phyloP scores from a whole-genome alignment of 2,888 invertebrate genomes.

The Brachypalpus laphriformis region DNA sequence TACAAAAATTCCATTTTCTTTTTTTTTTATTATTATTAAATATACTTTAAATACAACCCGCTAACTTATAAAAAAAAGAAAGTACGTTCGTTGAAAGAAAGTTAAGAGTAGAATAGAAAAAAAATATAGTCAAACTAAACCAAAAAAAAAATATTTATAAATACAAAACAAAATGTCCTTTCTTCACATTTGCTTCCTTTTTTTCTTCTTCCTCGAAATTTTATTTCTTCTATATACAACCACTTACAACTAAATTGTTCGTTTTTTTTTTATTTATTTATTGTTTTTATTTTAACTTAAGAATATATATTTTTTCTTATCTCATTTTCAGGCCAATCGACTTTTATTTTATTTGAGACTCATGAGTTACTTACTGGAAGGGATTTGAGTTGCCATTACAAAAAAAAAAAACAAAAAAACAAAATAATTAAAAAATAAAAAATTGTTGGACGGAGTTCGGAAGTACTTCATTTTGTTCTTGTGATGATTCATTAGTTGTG shows the following conservation, averaged over 20 bases:
- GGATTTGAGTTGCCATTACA: constrained; percentile 37
- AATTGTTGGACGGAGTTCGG: constrained; percentile 61
- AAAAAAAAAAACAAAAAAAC: constrained; percentile 19
- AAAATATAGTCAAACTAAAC: constrained; percentile 45
- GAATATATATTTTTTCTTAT: constrained; percentile 13
- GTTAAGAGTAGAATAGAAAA: constrained; percentile 1
- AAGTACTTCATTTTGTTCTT: constrained; percentile 4
- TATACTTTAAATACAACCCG: constrained; percentile 64
- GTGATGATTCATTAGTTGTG: constrained; percentile 42
- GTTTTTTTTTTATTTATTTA: constrained; percentile 17
- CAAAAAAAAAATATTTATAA: constrained; percentile 47
- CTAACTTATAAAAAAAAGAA: constrained; percentile 43
- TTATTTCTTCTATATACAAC: constrained; percentile 64
- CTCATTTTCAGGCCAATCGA: constrained; percentile 22
- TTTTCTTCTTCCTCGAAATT: constrained; percentile 32
- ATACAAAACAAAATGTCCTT: constrained; percentile 46
- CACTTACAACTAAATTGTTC: constrained; percentile 60
- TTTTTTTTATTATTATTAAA: constrained; percentile 24
- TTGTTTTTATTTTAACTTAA: constrained; percentile 34
- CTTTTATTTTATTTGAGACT: constrained; percentile 33
- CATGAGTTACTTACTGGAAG: constrained; percentile 38
- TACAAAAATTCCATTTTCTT: constrained; percentile 46
- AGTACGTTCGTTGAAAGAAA: not conserved
- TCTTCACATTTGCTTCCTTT: constrained; percentile 33
- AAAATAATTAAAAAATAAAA: too few relatives aligned